Conservation (phyloP, 92 coral and sea anemone species). For the Umimayanthus chanpuru region DNA sequence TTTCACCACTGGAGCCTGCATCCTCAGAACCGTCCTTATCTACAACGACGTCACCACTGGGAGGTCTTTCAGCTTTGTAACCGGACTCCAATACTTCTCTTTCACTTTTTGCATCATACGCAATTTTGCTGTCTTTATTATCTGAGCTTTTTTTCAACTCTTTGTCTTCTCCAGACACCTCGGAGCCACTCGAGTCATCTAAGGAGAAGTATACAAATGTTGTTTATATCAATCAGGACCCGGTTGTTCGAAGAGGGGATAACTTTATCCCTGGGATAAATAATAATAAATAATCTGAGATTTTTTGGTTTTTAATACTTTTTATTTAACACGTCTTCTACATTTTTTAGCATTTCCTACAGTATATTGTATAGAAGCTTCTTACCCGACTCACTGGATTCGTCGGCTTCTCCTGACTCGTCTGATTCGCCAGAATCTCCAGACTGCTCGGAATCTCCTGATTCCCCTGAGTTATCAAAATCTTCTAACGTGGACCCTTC, state of each 20-base stretch:
- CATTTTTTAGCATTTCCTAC: background rate
- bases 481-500: background rate
- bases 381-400: constrained; percentile 32
- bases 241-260: no score
- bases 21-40: background rate
- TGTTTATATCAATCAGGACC: background rate
- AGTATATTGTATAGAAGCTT: background rate
- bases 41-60: background rate
- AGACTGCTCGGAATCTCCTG: constrained; percentile 52
- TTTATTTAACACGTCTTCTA: no score
- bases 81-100: background rate
- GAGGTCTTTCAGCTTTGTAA: background rate
- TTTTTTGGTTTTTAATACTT: no score
- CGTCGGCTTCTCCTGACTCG: constrained; percentile 50
- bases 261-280: no score
- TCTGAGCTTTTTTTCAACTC: background rate
- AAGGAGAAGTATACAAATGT: background rate
- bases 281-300: no score
- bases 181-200: background rate
- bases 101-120: no score
- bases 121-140: background rate
- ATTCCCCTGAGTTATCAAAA: constrained; percentile 44
- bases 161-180: background rate
- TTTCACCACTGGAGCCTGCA: background rate
- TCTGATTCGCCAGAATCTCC: constrained; percentile 59